Percentiles rank a stretch among this genome's conserved stretches.
Evolutionary conservation across 2,888 invertebrate genomes (phyloP).

Genomic region (Drosophila merina): DNA sequence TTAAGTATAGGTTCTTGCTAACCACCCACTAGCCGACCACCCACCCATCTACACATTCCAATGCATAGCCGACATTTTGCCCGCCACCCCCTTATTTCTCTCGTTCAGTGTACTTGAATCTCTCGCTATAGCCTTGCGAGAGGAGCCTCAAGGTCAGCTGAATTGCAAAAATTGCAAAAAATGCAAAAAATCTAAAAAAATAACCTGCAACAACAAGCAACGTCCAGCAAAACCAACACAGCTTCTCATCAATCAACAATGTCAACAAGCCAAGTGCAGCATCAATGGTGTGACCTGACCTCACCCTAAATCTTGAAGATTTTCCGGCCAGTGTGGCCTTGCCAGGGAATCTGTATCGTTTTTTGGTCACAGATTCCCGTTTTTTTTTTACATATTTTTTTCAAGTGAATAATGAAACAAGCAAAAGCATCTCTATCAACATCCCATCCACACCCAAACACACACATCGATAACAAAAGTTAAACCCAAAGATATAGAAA

Average conservation of each 20-base stretch:
- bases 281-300: constrained; percentile 26
- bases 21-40: not conserved
- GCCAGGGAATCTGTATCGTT: constrained; percentile 24
- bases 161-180: constrained; percentile 18
- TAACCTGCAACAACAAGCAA: constrained; percentile 24
- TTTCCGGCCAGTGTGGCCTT: not conserved
- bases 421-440: not conserved
- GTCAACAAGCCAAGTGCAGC: constrained; percentile 44
- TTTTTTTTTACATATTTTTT: constrained; percentile 31
- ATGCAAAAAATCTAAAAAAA: constrained; percentile 20
- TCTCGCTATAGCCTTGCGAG: constrained; percentile 29
- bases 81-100: constrained; percentile 7
- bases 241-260: constrained; percentile 42
- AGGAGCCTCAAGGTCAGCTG: constrained; percentile 14
- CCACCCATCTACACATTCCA: constrained; percentile 41
- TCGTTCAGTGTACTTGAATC: constrained; percentile 5
- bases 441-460: constrained; percentile 5
- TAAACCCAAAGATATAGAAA: too few species aligned
- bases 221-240: constrained; percentile 27
- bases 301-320: constrained; percentile 17
- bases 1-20: constrained; percentile 57
- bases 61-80: constrained; percentile 59
- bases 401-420: constrained; percentile 1
- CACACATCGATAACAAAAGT: constrained; percentile 1
- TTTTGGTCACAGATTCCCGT: constrained; percentile 4